These are phyloP conservation scores for Pseudocheirus occidentalis DNA, from an alignment of 2,797 vertebrate species.

Conservation along the genomic window DNA sequence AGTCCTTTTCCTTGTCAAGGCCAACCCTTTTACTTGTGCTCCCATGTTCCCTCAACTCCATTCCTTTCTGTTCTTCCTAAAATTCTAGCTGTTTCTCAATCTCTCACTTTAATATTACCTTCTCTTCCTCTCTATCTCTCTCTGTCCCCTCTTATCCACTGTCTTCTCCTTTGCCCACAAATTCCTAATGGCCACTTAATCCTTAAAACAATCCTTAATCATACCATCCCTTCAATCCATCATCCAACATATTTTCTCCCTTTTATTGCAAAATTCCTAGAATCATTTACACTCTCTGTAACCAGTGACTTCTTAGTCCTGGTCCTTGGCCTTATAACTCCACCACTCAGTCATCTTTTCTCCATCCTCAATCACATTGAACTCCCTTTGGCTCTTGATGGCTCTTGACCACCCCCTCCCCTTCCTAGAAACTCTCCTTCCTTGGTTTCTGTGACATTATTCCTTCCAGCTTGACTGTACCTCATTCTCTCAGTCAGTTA, in stretches of 20 bases:
- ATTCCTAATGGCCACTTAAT: background rate
- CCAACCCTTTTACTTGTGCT: background rate
- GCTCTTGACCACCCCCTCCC: background rate
- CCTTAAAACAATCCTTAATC: background rate
- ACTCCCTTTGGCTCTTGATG: background rate
- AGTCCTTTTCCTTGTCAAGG: background rate
- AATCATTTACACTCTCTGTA: background rate
- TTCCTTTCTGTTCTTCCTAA: background rate
- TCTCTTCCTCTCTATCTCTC: background rate
- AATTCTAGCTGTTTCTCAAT: background rate
- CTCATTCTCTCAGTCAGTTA: too few relatives aligned
- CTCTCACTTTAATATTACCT: background rate
- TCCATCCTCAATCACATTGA: background rate
- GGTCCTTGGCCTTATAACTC: too few relatives aligned
- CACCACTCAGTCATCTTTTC: too few relatives aligned
- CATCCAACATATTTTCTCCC: background rate
- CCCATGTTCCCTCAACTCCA: background rate
- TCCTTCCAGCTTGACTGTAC: background rate
- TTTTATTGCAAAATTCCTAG: too few relatives aligned
- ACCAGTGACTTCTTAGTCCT: background rate
- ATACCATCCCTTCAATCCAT: background rate
- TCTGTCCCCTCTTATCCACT: slow-evolving; percentile 19
- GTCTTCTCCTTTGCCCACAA: slow-evolving; percentile 27
- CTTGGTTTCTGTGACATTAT: background rate
- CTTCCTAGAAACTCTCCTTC: background rate